These are phyloP conservation scores for Lepidocyrtinus sp. DNA, from an alignment of 2,888 invertebrate genomes.

Conservation along the genomic window DNA sequence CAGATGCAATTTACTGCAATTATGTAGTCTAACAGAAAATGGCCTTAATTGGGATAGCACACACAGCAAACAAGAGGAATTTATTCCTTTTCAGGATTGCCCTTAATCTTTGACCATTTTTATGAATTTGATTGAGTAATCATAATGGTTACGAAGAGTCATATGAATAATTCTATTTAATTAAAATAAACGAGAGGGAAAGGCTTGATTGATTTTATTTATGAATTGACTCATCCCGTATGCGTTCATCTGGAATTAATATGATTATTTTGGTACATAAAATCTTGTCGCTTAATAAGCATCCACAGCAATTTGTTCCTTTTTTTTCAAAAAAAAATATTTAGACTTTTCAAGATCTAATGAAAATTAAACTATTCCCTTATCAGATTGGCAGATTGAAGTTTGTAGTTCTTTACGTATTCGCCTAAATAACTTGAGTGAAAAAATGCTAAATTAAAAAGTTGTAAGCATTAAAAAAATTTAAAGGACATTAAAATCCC, in stretches of 20 bases:
- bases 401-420: no score
- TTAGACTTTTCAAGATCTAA: no score
- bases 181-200: not conserved
- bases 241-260: not conserved
- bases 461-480: no score
- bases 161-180: not conserved
- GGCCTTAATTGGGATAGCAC: not conserved
- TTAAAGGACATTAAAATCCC: no score
- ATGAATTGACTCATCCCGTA: not conserved
- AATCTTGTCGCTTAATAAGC: no score
- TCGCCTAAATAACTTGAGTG: no score
- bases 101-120: constrained; percentile 11
- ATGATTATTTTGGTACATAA: constrained; percentile 2
- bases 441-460: no score
- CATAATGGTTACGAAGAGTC: not conserved
- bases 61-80: not conserved
- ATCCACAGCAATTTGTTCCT: no score
- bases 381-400: no score
- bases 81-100: constrained; percentile 11
- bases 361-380: no score
- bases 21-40: not conserved
- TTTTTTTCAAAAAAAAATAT: no score
- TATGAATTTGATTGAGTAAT: constrained; percentile 5
- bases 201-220: constrained; percentile 5
- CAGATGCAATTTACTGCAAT: constrained; percentile 1